Evolutionary conservation across 2,797 vertebrate genomes (phyloP).

Genomic region (Odontamblyopus lacepedii): DNA sequence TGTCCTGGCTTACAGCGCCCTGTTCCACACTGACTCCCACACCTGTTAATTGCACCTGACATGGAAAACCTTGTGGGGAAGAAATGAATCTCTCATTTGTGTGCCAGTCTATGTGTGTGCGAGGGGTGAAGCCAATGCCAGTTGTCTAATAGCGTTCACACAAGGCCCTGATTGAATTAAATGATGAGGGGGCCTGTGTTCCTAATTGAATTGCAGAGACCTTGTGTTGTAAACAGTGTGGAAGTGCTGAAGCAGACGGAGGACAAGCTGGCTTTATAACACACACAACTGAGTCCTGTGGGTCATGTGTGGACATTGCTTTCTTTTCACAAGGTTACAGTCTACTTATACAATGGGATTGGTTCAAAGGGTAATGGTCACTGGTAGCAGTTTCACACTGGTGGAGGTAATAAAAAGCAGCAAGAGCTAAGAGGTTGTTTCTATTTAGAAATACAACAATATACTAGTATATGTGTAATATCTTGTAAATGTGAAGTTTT

Average conservation of each 20-base stretch:
- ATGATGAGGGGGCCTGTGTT: slow-evolving; percentile 59
- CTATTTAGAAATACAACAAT: slow-evolving; percentile 12
- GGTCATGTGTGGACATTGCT: slow-evolving; percentile 41
- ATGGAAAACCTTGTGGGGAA: slow-evolving; percentile 66
- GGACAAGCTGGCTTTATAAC: slow-evolving; percentile 24
- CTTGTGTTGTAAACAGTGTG: slow-evolving; percentile 69
- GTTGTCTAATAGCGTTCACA: slow-evolving; percentile 82
- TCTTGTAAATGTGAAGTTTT: no score
- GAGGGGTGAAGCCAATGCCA: slow-evolving; percentile 71
- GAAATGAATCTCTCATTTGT: slow-evolving; percentile 77
- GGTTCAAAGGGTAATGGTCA: slow-evolving; percentile 31
- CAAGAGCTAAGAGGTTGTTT: background rate
- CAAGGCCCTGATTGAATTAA: slow-evolving; percentile 82
- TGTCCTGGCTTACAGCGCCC: slow-evolving; percentile 35
- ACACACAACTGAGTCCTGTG: slow-evolving; percentile 49
- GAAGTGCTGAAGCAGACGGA: slow-evolving; percentile 38
- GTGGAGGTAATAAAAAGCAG: background rate
- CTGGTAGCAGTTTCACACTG: slow-evolving; percentile 21
- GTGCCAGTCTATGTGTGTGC: slow-evolving; percentile 54
- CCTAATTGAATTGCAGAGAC: slow-evolving; percentile 80
- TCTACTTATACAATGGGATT: slow-evolving; percentile 34
- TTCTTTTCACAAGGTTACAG: slow-evolving; percentile 51
- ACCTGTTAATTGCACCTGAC: slow-evolving; percentile 72
- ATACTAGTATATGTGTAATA: background rate
- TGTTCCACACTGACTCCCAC: slow-evolving; percentile 51